phyloP scores from a whole-genome alignment of 2,797 vertebrate species.

The Syngnathus rostellatus region DNA sequence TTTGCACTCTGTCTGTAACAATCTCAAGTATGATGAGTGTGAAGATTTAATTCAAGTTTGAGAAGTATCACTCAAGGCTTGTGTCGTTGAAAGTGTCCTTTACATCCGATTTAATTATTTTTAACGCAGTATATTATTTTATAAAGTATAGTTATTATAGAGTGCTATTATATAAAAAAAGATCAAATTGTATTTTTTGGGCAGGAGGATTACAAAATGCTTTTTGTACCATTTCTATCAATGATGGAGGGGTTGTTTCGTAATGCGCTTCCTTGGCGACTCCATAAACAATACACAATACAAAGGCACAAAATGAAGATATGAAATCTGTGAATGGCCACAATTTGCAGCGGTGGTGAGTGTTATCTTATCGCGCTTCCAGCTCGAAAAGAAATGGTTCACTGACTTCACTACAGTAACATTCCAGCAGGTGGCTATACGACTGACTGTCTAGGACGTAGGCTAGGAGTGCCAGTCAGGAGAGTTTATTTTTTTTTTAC shows the following conservation, averaged over 20 bases:
- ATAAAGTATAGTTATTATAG: too few species aligned
- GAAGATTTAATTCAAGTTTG: too few species aligned
- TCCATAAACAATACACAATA: conserved; percentile 6
- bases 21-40: too few species aligned
- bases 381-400: conserved; percentile 20
- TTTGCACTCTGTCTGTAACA: too few species aligned
- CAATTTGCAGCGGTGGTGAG: not conserved
- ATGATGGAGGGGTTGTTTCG: not conserved
- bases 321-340: conserved; percentile 4
- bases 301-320: not conserved
- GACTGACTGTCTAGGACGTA: conserved; percentile 14
- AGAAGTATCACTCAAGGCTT: too few species aligned
- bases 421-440: conserved; percentile 45
- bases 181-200: too few species aligned
- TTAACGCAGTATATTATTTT: too few species aligned
- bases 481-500: conserved; percentile 65
- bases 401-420: conserved; percentile 30
- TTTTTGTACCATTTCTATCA: not conserved
- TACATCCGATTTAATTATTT: too few species aligned
- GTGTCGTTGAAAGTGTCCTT: too few species aligned
- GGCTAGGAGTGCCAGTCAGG: conserved; percentile 71
- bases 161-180: too few species aligned
- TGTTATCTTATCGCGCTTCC: conserved; percentile 47
- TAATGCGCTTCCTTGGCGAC: conserved; percentile 6
- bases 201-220: too few species aligned